phyloP scores from a whole-genome alignment of 2,797 vertebrate genomes.

The Platyrinchus mystaceus region DNA sequence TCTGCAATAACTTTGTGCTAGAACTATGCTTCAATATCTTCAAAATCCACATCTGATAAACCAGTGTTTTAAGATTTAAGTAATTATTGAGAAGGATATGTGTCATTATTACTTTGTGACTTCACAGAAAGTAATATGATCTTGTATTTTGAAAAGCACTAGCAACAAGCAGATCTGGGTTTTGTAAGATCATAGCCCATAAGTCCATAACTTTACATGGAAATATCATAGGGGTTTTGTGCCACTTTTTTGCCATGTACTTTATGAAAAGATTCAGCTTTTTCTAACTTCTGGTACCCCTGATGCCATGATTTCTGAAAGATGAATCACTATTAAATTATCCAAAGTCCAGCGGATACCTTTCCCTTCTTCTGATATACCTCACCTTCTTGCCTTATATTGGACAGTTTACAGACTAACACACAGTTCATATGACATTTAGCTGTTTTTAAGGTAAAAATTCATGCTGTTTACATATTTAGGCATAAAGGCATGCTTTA shows the following conservation, averaged over 20 bases:
- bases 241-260: background rate
- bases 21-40: background rate
- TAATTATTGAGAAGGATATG: background rate
- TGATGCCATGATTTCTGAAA: background rate
- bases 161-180: background rate
- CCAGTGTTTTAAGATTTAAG: background rate
- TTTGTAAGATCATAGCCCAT: background rate
- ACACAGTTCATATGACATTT: background rate
- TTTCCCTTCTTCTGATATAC: background rate
- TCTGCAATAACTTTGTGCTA: background rate
- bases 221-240: background rate
- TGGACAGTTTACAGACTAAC: background rate
- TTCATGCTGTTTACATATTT: background rate
- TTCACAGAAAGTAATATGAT: background rate
- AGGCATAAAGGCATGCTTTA: background rate
- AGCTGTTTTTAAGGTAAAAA: background rate
- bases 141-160: background rate
- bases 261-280: background rate
- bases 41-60: background rate
- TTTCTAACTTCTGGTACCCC: background rate
- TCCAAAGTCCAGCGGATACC: background rate
- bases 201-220: background rate
- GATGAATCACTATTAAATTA: background rate
- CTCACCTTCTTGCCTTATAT: background rate
- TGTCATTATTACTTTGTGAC: background rate